Evolutionary conservation across 2,888 invertebrate genomes (phyloP).

Genomic region (Cactoblastis cactorum): DNA sequence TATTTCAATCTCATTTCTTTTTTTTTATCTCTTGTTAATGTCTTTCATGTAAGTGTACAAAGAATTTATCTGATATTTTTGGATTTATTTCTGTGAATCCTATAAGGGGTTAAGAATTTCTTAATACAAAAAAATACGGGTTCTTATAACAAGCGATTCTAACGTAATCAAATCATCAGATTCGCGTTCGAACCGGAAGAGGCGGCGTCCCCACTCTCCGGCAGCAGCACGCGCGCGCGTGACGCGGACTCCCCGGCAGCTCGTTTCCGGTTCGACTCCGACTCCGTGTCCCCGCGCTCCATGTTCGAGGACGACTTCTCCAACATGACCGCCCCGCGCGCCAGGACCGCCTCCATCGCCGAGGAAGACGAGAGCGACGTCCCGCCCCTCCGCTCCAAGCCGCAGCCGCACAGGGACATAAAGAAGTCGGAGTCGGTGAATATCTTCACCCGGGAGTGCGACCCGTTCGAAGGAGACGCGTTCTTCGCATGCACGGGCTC

Average conservation of each 20-base stretch:
- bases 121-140: too few relatives aligned
- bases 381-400: conserved; percentile 55
- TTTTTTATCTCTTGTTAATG: too few relatives aligned
- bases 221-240: conserved; percentile 48
- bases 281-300: conserved; percentile 64
- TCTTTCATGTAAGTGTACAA: too few relatives aligned
- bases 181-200: conserved; percentile 67
- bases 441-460: conserved; percentile 91
- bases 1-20: too few relatives aligned
- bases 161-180: too few relatives aligned
- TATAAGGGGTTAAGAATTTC: too few relatives aligned
- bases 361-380: conserved; percentile 68
- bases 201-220: conserved; percentile 55
- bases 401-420: conserved; percentile 80
- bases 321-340: conserved; percentile 52
- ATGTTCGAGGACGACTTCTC: conserved; percentile 87
- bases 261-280: conserved; percentile 69
- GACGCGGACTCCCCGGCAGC: conserved; percentile 54
- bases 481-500: conserved; percentile 84
- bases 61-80: too few relatives aligned
- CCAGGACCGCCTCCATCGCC: conserved; percentile 66
- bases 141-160: too few relatives aligned
- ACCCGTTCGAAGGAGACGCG: conserved; percentile 94
- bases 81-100: too few relatives aligned
- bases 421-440: conserved; percentile 94